Percentiles rank a stretch among this genome's conserved stretches.
These are phyloP conservation scores for Eolophus roseicapilla DNA, from an alignment of 2,113 vertebrate genomes.

Conservation along the genomic window DNA sequence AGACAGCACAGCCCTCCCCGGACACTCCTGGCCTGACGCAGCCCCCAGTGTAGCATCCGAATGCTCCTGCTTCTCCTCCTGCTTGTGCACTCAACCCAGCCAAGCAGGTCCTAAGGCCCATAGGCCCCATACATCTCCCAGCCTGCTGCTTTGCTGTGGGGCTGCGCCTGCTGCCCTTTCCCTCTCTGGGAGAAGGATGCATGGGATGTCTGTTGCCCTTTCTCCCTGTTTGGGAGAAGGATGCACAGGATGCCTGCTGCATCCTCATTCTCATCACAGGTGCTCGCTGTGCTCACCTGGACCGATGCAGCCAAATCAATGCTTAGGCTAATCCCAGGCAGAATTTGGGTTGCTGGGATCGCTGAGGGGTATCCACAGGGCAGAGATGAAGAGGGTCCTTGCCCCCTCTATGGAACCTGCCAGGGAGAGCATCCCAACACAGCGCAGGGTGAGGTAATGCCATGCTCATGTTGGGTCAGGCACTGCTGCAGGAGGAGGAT, in stretches of 20 bases:
- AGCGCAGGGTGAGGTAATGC: background rate
- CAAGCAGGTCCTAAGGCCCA: background rate
- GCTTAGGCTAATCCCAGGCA: fast-evolving
- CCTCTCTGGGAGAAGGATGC: fast-evolving
- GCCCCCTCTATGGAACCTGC: fast-evolving
- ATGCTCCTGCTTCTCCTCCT: background rate
- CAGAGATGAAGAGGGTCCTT: background rate
- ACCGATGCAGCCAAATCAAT: fast-evolving
- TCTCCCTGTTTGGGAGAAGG: background rate
- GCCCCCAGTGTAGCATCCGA: background rate
- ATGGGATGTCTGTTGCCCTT: background rate
- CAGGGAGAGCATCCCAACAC: fast-evolving
- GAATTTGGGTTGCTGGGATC: background rate
- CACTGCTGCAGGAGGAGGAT: background rate
- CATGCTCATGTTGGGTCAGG: fast-evolving
- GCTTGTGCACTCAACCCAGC: background rate
- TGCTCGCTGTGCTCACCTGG: fast-evolving
- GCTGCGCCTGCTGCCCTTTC: background rate
- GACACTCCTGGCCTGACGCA: background rate
- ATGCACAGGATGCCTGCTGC: fast-evolving
- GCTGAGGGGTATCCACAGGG: background rate
- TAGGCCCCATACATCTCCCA: background rate
- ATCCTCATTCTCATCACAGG: background rate
- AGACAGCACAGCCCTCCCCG: background rate
- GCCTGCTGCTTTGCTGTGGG: background rate